phyloP scores from a whole-genome alignment of 2,797 vertebrate genomes.

The Setipinna tenuifilis region DNA sequence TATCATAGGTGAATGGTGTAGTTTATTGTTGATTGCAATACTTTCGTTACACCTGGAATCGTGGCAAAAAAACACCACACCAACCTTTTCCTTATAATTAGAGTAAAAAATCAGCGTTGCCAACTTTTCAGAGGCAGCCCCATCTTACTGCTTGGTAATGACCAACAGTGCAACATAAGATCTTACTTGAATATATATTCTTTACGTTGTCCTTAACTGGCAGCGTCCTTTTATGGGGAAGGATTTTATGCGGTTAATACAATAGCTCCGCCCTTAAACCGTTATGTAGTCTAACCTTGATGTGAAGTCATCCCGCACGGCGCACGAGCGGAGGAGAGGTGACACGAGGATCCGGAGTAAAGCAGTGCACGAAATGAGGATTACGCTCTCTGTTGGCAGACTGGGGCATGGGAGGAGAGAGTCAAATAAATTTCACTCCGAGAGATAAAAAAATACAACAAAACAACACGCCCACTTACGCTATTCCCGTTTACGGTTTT shows the following conservation, averaged over 20 bases:
- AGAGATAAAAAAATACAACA: slow-evolving; percentile 46
- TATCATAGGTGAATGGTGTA: no score
- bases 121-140: no score
- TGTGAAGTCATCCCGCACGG: not conserved
- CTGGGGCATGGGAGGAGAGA: slow-evolving; percentile 61
- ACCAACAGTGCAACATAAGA: not conserved
- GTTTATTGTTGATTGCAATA: no score
- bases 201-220: not conserved
- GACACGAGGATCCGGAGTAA: slow-evolving; percentile 30
- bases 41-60: no score
- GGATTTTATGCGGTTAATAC: not conserved
- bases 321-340: not conserved
- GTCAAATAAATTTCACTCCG: slow-evolving; percentile 64
- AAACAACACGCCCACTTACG: slow-evolving; percentile 55
- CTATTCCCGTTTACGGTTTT: slow-evolving; percentile 40
- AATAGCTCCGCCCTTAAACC: not conserved
- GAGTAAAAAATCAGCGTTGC: no score
- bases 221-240: not conserved
- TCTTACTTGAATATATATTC: not conserved
- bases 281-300: not conserved
- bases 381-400: slow-evolving; percentile 81
- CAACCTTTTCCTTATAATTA: no score
- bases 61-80: no score
- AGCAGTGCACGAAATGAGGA: slow-evolving; percentile 50
- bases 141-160: not conserved